These are phyloP conservation scores for Drosophila stalkeri DNA, from an alignment of 2,888 invertebrate species.

Conservation along the genomic window DNA sequence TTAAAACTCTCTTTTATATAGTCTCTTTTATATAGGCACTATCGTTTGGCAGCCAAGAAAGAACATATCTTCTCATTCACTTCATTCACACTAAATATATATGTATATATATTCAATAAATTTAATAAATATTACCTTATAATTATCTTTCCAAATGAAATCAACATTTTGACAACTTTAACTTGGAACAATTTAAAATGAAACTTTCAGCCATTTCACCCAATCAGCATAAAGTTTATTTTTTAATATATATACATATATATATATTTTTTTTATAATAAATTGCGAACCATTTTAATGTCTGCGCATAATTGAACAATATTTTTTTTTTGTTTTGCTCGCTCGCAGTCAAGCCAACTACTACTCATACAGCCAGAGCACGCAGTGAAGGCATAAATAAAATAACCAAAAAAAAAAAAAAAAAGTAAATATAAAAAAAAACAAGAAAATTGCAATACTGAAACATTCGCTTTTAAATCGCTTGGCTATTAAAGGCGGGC, in stretches of 20 bases:
- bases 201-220: neutral
- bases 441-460: slow-evolving; percentile 15
- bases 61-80: too few relatives aligned
- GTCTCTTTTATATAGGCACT: too few relatives aligned
- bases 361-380: slow-evolving; percentile 36
- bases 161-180: neutral
- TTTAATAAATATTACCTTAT: too few relatives aligned
- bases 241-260: neutral
- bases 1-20: too few relatives aligned
- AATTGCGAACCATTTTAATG: slow-evolving; percentile 40
- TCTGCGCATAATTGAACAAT: slow-evolving; percentile 45
- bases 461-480: slow-evolving; percentile 50
- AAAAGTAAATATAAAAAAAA: slow-evolving; percentile 5
- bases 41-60: too few relatives aligned
- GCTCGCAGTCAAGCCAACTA: slow-evolving; percentile 21
- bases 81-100: too few relatives aligned
- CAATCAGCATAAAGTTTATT: slow-evolving; percentile 33
- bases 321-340: neutral
- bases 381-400: slow-evolving; percentile 58
- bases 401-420: slow-evolving; percentile 33
- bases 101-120: too few relatives aligned
- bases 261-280: slow-evolving; percentile 13
- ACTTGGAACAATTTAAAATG: neutral
- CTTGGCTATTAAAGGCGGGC: slow-evolving; percentile 42
- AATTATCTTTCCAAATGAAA: neutral